Evolutionary conservation across 2,113 vertebrate genomes (phyloP).

Genomic region (Seriola dumerili): DNA sequence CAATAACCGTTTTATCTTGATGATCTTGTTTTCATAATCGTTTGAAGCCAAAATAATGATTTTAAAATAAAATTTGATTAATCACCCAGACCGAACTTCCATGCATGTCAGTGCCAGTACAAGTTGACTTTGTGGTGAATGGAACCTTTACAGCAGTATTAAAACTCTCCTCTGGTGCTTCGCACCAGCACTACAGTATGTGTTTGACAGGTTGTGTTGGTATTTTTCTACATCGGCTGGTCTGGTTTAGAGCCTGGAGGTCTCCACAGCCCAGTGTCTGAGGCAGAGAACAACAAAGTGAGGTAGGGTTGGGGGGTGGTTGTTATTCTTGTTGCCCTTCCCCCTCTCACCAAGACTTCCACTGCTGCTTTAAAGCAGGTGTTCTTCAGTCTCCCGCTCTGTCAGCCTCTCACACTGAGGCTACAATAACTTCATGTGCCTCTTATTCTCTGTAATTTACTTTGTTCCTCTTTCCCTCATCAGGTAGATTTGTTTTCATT

Average conservation of each 20-base stretch:
- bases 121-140: no score
- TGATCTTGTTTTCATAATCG: no score
- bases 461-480: not conserved
- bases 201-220: not conserved
- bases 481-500: not conserved
- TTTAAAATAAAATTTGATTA: no score
- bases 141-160: no score
- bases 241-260: not conserved
- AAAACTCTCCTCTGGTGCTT: no score
- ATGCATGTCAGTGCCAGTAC: no score
- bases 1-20: no score
- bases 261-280: constrained; percentile 6
- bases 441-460: not conserved
- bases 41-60: no score
- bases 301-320: not conserved
- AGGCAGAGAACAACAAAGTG: constrained; percentile 13
- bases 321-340: constrained; percentile 32
- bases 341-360: constrained; percentile 24
- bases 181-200: no score
- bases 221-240: not conserved
- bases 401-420: not conserved
- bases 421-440: not conserved
- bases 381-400: constrained; percentile 7
- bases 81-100: no score
- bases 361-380: constrained; percentile 34